These are phyloP conservation scores for Rhinopomastus cyanomelas DNA, from an alignment of 2,113 vertebrate species.

Conservation along the genomic window DNA sequence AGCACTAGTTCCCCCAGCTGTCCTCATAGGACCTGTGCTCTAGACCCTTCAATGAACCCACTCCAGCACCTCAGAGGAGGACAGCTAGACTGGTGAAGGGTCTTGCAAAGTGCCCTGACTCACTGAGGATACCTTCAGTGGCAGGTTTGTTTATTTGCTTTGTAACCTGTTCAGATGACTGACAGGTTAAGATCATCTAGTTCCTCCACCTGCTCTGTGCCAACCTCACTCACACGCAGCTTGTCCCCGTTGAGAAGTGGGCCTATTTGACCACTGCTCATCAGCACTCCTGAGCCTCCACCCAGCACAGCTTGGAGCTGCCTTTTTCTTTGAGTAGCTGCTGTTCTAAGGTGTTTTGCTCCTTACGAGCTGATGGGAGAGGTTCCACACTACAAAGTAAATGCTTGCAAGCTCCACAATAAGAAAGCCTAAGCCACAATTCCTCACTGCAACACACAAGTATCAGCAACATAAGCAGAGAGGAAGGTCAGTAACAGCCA, in stretches of 20 bases:
- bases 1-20: no score
- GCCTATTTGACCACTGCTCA: background rate
- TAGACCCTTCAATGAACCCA: no score
- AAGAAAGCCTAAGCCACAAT: background rate
- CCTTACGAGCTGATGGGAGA: background rate
- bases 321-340: fast-evolving
- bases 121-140: background rate
- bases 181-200: background rate
- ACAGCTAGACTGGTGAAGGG: no score
- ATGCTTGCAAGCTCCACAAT: background rate
- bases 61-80: no score
- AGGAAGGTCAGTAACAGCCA: background rate
- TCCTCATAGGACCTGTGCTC: no score
- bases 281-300: background rate
- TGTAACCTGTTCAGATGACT: constrained; percentile 17
- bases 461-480: background rate
- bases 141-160: background rate
- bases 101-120: background rate
- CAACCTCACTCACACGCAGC: background rate
- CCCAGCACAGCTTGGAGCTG: background rate
- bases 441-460: background rate
- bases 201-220: background rate
- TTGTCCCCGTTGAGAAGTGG: fast-evolving
- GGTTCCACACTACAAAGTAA: background rate
- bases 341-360: background rate